A percentile compares a stretch with the other conserved stretches of the same genome.
Conservation (phyloP, 2,888 invertebrate genomes). For the Drosophila flavopinicola region DNA sequence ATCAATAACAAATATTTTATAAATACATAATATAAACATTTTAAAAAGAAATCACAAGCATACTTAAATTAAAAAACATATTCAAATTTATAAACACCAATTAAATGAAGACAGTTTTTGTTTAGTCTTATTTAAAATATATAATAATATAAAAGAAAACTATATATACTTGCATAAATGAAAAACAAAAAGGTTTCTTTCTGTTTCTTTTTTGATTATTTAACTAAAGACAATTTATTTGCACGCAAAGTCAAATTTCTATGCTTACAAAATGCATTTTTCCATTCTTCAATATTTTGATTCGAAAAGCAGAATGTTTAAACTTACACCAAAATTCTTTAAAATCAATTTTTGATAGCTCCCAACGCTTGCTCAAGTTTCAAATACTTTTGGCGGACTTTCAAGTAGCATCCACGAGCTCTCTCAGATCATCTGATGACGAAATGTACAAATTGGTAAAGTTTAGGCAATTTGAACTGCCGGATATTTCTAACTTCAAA, state of each 20-base stretch:
- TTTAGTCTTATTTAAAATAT: conserved; percentile 54
- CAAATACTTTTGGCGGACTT: conserved; percentile 45
- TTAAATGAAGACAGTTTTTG: conserved; percentile 63
- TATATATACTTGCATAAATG: conserved; percentile 24
- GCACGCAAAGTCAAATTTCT: conserved; percentile 30
- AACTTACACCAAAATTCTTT: conserved; percentile 70
- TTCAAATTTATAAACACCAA: conserved; percentile 32
- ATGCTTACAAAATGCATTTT: conserved; percentile 1
- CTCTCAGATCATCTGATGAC: conserved; percentile 89
- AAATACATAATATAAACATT: conserved; percentile 34
- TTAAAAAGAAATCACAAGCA: conserved; percentile 46
- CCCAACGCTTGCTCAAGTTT: conserved; percentile 46
- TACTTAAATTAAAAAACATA: conserved; percentile 50
- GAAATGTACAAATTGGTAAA: conserved; percentile 87
- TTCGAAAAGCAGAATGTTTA: conserved; percentile 56
- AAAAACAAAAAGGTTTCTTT: conserved; percentile 27
- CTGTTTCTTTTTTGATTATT: conserved; percentile 14
- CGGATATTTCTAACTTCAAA: conserved; percentile 51
- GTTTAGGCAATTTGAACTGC: conserved; percentile 63
- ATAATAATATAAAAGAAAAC: conserved; percentile 70
- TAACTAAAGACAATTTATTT: conserved; percentile 45
- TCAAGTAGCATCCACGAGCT: conserved; percentile 72
- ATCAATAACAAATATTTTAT: conserved; percentile 65
- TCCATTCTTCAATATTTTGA: conserved; percentile 35
- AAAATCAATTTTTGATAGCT: conserved; percentile 57